Evolutionary conservation across 2,113 vertebrate species (phyloP).

Genomic region (Craseonycteris thonglongyai): DNA sequence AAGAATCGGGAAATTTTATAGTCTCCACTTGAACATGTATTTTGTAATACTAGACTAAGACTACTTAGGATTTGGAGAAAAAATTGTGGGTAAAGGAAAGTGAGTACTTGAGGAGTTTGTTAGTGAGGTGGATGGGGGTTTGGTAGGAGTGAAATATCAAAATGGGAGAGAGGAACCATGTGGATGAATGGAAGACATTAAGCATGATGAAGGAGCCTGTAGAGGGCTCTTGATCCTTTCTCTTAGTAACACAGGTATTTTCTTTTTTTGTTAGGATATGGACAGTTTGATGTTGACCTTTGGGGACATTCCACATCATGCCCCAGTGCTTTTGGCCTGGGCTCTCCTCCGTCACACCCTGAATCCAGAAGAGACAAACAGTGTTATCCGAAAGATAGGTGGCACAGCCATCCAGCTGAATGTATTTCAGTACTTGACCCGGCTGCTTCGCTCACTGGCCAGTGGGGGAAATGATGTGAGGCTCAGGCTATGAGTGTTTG

Average conservation of each 20-base stretch:
- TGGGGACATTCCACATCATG: slow-evolving; percentile 92
- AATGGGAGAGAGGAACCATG: neutral
- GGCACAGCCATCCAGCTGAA: slow-evolving; percentile 91
- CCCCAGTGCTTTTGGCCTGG: slow-evolving; percentile 93
- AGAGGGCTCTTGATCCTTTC: neutral
- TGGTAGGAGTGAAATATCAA: neutral
- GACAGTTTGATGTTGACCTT: slow-evolving; percentile 91
- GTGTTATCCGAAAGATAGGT: slow-evolving; percentile 87
- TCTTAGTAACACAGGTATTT: neutral
- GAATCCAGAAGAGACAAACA: slow-evolving; percentile 85
- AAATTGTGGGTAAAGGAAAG: neutral
- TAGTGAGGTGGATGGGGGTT: neutral
- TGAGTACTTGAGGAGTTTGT: neutral
- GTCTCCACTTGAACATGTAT: neutral
- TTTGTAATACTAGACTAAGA: neutral
- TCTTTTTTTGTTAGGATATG: slow-evolving; percentile 85
- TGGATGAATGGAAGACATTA: neutral
- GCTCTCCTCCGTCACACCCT: slow-evolving; percentile 94
- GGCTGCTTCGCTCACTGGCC: slow-evolving; percentile 88
- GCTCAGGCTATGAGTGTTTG: neutral
- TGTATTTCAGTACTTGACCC: slow-evolving; percentile 93
- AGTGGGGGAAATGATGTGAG: slow-evolving; percentile 93
- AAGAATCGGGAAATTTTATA: slow-evolving; percentile 3
- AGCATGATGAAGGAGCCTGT: neutral
- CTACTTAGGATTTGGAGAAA: neutral